Evolutionary conservation across 2,888 invertebrate species (phyloP), one percentile per base, ranked within the genome.

Genomic region (Drosophila borborema): DNA sequence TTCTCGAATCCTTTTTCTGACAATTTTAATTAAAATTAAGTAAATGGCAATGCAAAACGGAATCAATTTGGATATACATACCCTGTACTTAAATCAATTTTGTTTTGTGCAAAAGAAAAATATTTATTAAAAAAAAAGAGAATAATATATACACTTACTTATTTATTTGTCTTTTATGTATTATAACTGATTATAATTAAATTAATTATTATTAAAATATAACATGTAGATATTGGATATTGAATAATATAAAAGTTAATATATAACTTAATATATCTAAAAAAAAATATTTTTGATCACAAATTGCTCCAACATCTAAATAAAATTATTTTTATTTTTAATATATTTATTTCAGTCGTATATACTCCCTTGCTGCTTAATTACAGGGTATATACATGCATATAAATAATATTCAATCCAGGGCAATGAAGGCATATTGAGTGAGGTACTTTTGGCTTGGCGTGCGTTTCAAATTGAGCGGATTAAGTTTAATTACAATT

Each of bases 401-500:
- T 67, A 20, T 20, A 43, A 54, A 59, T 45, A 62, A 66, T 54
- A 64, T 72, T 9, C 58, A 64, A 46, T 40, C 56, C 71, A 48
- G 46, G 45, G 58, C 43, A 51, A 51, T 59, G 36, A 63, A 40
- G 60, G 75, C 61, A 59, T 62, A 70, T 70, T 75, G 71, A 65
- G 65, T 65, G 64, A 65, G 70, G 68, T 64, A 71, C 80, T 80
- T 74, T 80, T 53, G 77, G 61, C 51, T 72, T 75, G 73, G 69
- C 80, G 75, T 80, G 72, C 83, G 79, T 84, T 77, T 79, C 86
- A 84, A 82, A 84, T 91, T 91, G 91, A 91, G 91, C 91, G 91
- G 91, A 91, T 91, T 91, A 91, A 90, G 90, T 90, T 88, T 85
- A 90, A 91, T 90, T 91, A 91, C 86, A 91, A 88, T 84, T 86